These are phyloP conservation scores for Teleopsis dalmanni DNA, from an alignment of 1,140 invertebrate genomes.

Conservation along the genomic window DNA sequence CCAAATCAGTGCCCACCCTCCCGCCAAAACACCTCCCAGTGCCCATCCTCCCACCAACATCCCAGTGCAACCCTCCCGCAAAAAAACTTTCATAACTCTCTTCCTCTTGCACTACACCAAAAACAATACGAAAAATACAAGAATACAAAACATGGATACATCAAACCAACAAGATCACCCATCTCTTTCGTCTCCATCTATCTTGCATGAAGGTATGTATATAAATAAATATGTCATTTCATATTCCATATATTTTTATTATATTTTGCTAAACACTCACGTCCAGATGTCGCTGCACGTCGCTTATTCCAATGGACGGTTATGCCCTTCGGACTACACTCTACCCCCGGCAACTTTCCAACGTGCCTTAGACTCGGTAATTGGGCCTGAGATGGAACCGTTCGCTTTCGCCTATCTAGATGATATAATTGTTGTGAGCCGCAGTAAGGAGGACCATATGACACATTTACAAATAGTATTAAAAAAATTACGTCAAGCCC, in stretches of 20 bases:
- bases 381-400: conserved; percentile 15
- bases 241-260: no score
- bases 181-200: no score
- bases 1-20: no score
- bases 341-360: no score
- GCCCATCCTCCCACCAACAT: neutral
- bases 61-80: neutral
- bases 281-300: neutral
- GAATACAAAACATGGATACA: no score
- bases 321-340: conserved; percentile 5
- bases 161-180: no score
- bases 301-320: conserved; percentile 8
- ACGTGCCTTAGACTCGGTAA: conserved; percentile 24
- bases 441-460: neutral
- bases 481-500: neutral
- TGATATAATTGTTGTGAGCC: conserved; percentile 2
- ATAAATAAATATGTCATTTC: no score
- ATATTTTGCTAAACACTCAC: no score
- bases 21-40: no score
- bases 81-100: neutral
- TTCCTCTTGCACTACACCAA: no score
- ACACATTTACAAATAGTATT: neutral
- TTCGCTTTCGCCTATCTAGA: conserved; percentile 10
- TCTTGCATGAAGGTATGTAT: no score
- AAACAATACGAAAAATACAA: no score